Percentiles rank a stretch among this genome's conserved stretches.
Conservation (phyloP, 2,113 vertebrate genomes). For the Garra rufa region DNA sequence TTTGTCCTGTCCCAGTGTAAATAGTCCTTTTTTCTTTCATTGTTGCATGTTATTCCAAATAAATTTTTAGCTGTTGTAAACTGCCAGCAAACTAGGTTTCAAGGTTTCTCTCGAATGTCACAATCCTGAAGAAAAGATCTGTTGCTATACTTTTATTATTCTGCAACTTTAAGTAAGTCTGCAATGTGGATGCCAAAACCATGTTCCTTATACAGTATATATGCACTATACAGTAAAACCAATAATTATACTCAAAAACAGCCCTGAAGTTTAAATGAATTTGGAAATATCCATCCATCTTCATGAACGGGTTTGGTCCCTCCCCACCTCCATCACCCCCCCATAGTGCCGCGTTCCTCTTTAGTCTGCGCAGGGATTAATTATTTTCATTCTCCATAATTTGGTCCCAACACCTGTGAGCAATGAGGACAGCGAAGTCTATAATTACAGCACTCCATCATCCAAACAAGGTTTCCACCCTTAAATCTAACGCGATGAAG, state of each 20-base stretch:
- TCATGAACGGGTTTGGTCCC: not conserved
- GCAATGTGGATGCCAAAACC: not conserved
- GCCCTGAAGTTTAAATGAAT: slow-evolving; percentile 17
- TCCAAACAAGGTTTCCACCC: slow-evolving; percentile 32
- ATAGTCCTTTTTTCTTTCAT: too few relatives aligned
- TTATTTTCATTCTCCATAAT: slow-evolving; percentile 55
- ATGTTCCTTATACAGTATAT: not conserved
- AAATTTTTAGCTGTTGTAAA: not conserved
- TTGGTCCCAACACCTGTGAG: slow-evolving; percentile 45
- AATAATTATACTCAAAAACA: not conserved
- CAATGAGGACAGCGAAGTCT: slow-evolving; percentile 45
- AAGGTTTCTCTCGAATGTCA: too few relatives aligned
- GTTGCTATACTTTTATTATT: not conserved
- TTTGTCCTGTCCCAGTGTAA: too few relatives aligned
- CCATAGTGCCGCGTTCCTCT: not conserved
- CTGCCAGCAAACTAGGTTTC: not conserved
- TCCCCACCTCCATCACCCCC: not conserved
- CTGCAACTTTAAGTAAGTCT: not conserved
- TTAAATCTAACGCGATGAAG: slow-evolving; percentile 28
- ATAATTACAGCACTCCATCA: slow-evolving; percentile 51
- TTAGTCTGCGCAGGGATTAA: slow-evolving; percentile 42
- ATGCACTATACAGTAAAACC: not conserved
- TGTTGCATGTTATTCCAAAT: not conserved
- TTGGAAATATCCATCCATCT: slow-evolving; percentile 17
- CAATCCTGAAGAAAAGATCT: not conserved